Base-by-base conservation (phyloP, 2,797 vertebrate genomes). In the Hemibagrus guttatus region DNA sequence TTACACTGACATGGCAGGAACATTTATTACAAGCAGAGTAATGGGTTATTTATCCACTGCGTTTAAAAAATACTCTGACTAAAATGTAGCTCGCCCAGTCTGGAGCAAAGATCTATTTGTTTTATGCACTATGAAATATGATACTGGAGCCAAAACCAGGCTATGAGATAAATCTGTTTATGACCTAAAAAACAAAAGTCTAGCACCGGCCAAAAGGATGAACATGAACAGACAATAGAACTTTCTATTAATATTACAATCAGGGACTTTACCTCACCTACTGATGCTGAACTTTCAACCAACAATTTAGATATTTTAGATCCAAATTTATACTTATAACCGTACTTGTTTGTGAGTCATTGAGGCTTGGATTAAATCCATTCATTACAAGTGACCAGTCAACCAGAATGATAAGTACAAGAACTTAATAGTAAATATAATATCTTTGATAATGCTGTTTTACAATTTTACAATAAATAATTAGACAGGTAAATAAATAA, bases 21-120 rank as follows among this genome's bases (percentile, higher is more conserved):
- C 49, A 78, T 79, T 46, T 84, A 79, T 71, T 79, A 78, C 52
- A 21, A 63, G 56, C 11, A 35, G 35, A 46, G 80, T 75, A 86
- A 66, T 68, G 19, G 72, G 35, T 69, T 78, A 61, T 56, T 84
- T 19, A 58, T 69, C 35, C 28, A 69, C 52, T 76, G 58, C 39
- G 54, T 84, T 54, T 31, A 79, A 86, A 64, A 81, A 81, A 74
- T 31, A 39, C 42, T 52, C 21, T 39, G 46, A 49, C 35, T 58
- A 23, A 19, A 39, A 31, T 75, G 69, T 54, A 14, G 54, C 9
- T 78, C 56, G 28, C 1, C 3, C 58, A 26, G 21, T 61, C 31
- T 63, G 58, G 59, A 64, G 64, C 11, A 46, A 63, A 64, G 59
- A 81, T 26, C 39, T n/a, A n/a, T 81, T 63, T 46, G 63, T 46